phyloP scores from a whole-genome alignment of 1,140 invertebrate species.

The Drosophila persimilis region DNA sequence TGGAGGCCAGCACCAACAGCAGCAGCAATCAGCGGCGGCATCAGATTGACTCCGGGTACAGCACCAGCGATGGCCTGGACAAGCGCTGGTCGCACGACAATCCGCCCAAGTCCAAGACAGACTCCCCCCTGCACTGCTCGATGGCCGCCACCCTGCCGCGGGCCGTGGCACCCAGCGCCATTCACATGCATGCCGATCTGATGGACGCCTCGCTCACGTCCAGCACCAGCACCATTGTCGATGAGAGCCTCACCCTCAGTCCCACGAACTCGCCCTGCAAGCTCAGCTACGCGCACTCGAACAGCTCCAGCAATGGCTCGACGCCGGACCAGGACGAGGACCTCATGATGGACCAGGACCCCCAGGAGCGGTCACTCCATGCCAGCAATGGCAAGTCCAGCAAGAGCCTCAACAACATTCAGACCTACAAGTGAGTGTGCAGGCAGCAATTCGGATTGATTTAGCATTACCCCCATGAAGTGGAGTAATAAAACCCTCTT shows the following conservation, averaged over 20 bases:
- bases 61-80: conserved; percentile 90
- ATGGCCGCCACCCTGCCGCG: conserved; percentile 50
- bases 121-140: conserved; percentile 65
- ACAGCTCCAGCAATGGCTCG: conserved; percentile 77
- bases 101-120: conserved; percentile 68
- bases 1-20: conserved; percentile 83
- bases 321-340: conserved; percentile 82
- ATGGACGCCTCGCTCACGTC: conserved; percentile 79
- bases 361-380: conserved; percentile 73
- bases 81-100: conserved; percentile 94
- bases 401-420: conserved; percentile 89
- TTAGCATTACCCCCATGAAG: too few species aligned
- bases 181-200: conserved; percentile 59
- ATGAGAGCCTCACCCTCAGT: conserved; percentile 70
- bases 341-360: conserved; percentile 75
- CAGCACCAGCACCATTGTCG: conserved; percentile 79
- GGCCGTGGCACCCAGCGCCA: conserved; percentile 38
- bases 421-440: conserved; percentile 90
- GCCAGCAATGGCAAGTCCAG: conserved; percentile 86
- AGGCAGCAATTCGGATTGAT: not conserved
- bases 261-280: conserved; percentile 60
- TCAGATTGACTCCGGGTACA: conserved; percentile 95
- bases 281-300: conserved; percentile 60
- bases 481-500: too few species aligned
- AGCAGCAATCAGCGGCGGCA: conserved; percentile 83